Evolutionary conservation across 2,888 invertebrate genomes (phyloP).

Genomic region (Cheilosia vulpina): DNA sequence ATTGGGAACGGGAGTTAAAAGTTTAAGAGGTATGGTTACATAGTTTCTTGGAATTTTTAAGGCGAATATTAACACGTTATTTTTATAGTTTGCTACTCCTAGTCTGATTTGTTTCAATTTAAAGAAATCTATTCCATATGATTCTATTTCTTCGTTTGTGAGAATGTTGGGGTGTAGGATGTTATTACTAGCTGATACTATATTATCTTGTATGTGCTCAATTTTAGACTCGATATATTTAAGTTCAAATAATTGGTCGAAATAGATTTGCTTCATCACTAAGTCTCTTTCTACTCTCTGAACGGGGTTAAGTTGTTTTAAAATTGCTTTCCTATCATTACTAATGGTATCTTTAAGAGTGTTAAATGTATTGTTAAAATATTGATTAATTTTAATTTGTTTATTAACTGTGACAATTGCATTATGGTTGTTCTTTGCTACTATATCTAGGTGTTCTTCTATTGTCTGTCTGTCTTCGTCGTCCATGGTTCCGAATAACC

Average conservation of each 20-base stretch:
- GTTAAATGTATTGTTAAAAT: too few species aligned
- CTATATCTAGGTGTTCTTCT: too few species aligned
- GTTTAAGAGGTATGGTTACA: constrained; percentile 7
- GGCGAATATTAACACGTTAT: constrained; percentile 2
- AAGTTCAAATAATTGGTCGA: not conserved
- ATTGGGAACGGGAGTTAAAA: not conserved
- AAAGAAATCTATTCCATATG: constrained; percentile 1
- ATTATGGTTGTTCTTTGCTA: too few species aligned
- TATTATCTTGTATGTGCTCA: too few species aligned
- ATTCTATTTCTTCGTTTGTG: too few species aligned
- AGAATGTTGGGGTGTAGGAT: too few species aligned
- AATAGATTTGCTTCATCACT: not conserved
- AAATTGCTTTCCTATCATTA: not conserved
- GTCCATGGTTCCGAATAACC: too few species aligned
- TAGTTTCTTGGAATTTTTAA: constrained; percentile 6
- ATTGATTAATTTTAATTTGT: not conserved
- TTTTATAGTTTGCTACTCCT: not conserved
- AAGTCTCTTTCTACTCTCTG: not conserved
- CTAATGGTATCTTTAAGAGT: not conserved
- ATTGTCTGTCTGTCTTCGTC: too few species aligned
- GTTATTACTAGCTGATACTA: too few species aligned
- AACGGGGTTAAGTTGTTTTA: not conserved
- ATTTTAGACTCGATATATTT: constrained; percentile 4
- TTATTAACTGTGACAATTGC: too few species aligned
- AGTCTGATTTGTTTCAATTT: not conserved